phyloP scores from a whole-genome alignment of 2,888 invertebrate genomes.

The Phorcus lineatus region DNA sequence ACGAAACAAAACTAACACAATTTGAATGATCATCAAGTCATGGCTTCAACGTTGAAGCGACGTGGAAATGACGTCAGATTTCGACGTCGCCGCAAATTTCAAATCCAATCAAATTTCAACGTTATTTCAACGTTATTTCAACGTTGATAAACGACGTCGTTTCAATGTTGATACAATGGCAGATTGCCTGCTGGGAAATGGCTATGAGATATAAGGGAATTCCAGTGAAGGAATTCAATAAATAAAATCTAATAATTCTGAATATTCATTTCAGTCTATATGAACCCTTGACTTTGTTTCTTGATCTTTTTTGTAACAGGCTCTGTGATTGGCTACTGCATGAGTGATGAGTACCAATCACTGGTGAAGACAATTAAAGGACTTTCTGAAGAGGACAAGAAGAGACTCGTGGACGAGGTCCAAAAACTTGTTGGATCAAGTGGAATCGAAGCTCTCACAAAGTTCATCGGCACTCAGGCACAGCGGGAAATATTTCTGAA shows the following conservation, averaged over 20 bases:
- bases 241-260: neutral
- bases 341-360: conserved; percentile 65
- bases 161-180: too few relatives aligned
- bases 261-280: neutral
- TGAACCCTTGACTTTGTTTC: neutral
- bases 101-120: too few relatives aligned
- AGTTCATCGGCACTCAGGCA: conserved; percentile 66
- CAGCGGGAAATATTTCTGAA: conserved; percentile 65
- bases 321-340: conserved; percentile 60
- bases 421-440: conserved; percentile 69
- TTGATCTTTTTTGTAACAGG: conserved; percentile 40
- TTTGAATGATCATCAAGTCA: too few relatives aligned
- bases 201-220: too few relatives aligned
- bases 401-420: conserved; percentile 58
- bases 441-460: conserved; percentile 63
- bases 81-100: too few relatives aligned
- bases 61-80: too few relatives aligned
- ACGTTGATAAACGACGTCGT: too few relatives aligned
- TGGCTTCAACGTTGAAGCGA: too few relatives aligned
- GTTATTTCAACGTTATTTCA: too few relatives aligned
- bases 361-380: conserved; percentile 62
- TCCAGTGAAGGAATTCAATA: too few relatives aligned
- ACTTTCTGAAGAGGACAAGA: conserved; percentile 63
- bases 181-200: too few relatives aligned
- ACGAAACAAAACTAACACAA: too few relatives aligned